Evolutionary conservation across 2,888 invertebrate species (phyloP).

Genomic region (Pterobdella sp.): DNA sequence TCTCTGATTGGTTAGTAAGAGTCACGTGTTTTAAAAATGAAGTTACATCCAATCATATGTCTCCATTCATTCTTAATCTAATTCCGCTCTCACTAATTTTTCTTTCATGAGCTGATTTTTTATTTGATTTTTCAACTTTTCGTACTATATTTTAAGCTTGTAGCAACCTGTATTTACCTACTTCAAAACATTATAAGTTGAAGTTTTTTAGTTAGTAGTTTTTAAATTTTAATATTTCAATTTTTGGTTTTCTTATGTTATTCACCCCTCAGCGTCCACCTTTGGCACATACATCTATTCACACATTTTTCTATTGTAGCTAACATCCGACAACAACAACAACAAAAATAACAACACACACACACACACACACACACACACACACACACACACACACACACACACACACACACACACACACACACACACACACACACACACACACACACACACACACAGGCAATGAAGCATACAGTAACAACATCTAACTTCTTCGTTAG

Average conservation of each 20-base stretch:
- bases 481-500: not conserved
- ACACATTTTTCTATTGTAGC: not conserved
- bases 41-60: slow-evolving; percentile 6
- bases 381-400: slow-evolving; percentile 13
- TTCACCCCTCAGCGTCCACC: not conserved
- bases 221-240: too few species aligned
- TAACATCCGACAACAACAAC: not conserved
- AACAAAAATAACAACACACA: not conserved
- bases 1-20: slow-evolving; percentile 20
- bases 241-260: not conserved
- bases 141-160: not conserved
- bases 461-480: not conserved
- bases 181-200: too few species aligned
- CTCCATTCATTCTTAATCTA: not conserved
- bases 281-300: not conserved
- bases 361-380: not conserved
- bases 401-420: slow-evolving; percentile 12
- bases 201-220: too few species aligned
- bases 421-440: not conserved
- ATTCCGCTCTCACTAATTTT: not conserved
- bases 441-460: slow-evolving; percentile 13
- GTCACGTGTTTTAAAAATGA: slow-evolving; percentile 20
- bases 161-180: not conserved
- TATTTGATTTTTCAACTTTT: not conserved
- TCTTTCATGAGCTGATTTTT: too few species aligned